Evolutionary conservation across 2,113 vertebrate genomes (phyloP).

Genomic region (Struthio camelus): DNA sequence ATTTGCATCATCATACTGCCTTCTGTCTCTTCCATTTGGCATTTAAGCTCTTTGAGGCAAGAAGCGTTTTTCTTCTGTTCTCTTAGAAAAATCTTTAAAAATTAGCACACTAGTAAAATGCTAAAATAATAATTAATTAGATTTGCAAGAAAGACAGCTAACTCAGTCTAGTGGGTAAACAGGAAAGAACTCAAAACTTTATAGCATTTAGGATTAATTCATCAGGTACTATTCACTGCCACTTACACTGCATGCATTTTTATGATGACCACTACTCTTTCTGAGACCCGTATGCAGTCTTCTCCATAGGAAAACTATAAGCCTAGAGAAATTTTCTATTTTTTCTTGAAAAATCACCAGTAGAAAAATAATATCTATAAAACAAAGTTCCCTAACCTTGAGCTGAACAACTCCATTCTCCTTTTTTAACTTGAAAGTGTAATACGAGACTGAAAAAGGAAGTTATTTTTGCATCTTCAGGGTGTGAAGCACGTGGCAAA

Average conservation of each 20-base stretch:
- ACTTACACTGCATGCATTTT: background rate
- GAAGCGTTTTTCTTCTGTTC: background rate
- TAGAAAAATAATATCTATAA: background rate
- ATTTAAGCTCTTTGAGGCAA: background rate
- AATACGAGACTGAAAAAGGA: background rate
- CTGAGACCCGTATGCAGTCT: background rate
- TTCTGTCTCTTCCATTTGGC: background rate
- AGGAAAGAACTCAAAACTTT: background rate
- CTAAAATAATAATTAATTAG: background rate
- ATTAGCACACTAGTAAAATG: background rate
- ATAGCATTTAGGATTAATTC: background rate
- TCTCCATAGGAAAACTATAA: background rate
- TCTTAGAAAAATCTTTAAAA: background rate
- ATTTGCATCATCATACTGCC: background rate
- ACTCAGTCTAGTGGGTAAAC: background rate
- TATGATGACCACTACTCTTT: background rate
- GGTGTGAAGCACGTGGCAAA: background rate
- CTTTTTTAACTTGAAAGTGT: background rate
- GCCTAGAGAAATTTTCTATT: background rate
- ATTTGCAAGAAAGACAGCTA: background rate
- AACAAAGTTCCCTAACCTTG: background rate
- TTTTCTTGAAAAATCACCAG: background rate
- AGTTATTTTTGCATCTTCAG: background rate
- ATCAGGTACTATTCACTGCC: background rate
- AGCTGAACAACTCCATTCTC: accelerated